phyloP scores from a whole-genome alignment of 64 coral and sea anemone species.

The Montipora cactus region DNA sequence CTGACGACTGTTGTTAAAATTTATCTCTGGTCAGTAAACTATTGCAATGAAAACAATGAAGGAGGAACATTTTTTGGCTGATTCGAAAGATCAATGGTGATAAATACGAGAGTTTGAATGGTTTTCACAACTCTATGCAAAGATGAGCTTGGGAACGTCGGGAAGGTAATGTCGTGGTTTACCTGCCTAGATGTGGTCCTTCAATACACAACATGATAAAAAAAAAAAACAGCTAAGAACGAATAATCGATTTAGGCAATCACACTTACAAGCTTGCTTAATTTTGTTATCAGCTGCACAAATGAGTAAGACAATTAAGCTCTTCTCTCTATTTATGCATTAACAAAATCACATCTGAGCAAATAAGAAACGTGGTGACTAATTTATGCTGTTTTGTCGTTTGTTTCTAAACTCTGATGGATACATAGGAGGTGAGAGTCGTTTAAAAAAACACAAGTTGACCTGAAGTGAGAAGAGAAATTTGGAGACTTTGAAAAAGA shows the following conservation, averaged over 20 bases:
- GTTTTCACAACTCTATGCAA: no score
- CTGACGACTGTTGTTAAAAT: slow-evolving; percentile 7
- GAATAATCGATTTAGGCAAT: neutral
- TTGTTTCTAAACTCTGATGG: neutral
- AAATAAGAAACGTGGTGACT: neutral
- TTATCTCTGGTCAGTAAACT: neutral
- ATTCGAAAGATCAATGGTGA: slow-evolving; percentile 19
- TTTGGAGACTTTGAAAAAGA: neutral
- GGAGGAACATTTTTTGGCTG: neutral
- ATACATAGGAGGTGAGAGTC: neutral
- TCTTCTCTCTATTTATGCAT: neutral
- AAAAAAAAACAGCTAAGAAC: neutral
- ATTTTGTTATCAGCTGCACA: neutral
- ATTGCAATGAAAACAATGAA: neutral
- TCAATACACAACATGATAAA: neutral
- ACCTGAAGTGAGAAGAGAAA: neutral
- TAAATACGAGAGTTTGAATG: neutral
- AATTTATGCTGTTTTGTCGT: neutral
- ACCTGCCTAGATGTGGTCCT: neutral
- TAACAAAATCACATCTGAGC: neutral
- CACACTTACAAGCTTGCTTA: neutral
- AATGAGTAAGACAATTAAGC: neutral
- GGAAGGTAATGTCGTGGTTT: neutral
- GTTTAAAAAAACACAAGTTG: neutral
- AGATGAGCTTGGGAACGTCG: no score